A percentile compares a stretch with the other conserved stretches of the same genome.
Evolutionary conservation across 2,113 vertebrate genomes (phyloP).

Genomic region (Calonectris borealis): DNA sequence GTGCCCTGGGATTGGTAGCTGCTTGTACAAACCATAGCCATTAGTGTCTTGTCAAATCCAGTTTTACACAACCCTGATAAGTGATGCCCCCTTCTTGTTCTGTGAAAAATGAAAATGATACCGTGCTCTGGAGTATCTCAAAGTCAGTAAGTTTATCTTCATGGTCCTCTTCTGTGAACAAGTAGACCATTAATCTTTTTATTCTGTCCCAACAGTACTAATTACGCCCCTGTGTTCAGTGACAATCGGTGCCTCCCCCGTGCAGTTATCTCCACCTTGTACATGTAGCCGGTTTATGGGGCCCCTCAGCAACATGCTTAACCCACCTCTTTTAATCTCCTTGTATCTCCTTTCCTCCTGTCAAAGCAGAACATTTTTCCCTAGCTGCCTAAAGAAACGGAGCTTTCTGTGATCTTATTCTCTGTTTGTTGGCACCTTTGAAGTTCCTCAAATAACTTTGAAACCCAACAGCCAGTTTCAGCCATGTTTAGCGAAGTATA

Average conservation of each 20-base stretch:
- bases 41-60: constrained; percentile 5
- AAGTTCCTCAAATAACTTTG: neutral
- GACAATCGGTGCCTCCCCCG: neutral
- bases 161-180: neutral
- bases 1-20: neutral
- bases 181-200: neutral
- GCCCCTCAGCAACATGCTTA: neutral
- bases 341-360: neutral
- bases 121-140: neutral
- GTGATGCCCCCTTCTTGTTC: neutral
- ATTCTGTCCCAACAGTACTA: neutral
- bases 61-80: neutral
- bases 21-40: neutral
- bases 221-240: accelerated
- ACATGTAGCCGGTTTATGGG: accelerated
- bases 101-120: neutral
- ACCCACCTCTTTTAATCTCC: neutral
- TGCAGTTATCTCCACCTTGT: neutral
- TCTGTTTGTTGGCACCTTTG: neutral
- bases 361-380: neutral
- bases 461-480: neutral
- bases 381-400: neutral
- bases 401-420: neutral
- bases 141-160: constrained; percentile 13
- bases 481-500: neutral